Conservation (phyloP, 1,140 invertebrate genomes). For the Sycophila sp. region DNA sequence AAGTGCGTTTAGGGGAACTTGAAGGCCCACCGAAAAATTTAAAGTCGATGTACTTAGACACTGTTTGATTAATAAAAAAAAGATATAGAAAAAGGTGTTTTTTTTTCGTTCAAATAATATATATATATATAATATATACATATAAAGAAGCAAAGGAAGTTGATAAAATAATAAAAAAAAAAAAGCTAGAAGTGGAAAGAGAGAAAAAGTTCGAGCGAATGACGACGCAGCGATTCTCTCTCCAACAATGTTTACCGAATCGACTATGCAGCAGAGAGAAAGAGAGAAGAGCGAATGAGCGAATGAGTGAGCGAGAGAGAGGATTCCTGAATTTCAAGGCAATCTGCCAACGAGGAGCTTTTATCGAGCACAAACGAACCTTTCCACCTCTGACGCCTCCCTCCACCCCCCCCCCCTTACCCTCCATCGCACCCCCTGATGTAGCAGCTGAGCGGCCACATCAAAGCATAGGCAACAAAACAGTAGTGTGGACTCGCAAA, state of each 20-base stretch:
- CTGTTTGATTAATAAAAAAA: constrained; percentile 37
- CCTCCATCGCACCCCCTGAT: background rate
- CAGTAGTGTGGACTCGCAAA: constrained; percentile 11
- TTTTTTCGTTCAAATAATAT: too few relatives aligned
- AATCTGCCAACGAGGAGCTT: constrained; percentile 20
- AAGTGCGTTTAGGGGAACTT: constrained; percentile 37
- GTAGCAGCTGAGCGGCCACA: background rate
- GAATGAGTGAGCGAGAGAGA: background rate
- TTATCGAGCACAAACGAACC: constrained; percentile 23
- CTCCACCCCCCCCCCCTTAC: background rate
- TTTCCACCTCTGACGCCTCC: background rate
- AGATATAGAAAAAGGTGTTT: constrained; percentile 21
- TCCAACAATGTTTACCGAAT: background rate
- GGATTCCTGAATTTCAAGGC: constrained; percentile 4
- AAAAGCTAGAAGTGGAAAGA: background rate
- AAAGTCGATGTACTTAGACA: constrained; percentile 38
- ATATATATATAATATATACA: too few relatives aligned
- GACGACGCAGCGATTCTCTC: background rate
- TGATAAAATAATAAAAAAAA: background rate
- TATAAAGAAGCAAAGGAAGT: too few relatives aligned
- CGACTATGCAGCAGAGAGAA: background rate
- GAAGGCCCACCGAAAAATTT: constrained; percentile 31
- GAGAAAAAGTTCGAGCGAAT: too few relatives aligned
- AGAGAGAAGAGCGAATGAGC: background rate
- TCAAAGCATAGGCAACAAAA: constrained; percentile 5